Conservation (phyloP, 2,888 invertebrate genomes). For the Beris chalybata region DNA sequence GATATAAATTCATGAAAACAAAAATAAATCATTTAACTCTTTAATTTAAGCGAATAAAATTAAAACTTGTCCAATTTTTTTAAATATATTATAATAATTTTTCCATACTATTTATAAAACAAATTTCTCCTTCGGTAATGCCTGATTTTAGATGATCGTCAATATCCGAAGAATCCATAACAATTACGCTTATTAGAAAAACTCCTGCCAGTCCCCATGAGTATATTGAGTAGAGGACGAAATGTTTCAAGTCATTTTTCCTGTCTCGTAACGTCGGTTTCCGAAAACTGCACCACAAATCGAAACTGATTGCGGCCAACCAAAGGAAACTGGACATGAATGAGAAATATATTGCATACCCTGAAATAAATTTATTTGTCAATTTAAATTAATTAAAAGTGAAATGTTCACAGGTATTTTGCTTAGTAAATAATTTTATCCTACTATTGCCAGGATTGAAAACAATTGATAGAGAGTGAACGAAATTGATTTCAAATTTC, state of each 20-base stretch:
- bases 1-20: too few species aligned
- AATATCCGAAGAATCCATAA: constrained; percentile 48
- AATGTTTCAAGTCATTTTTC: constrained; percentile 45
- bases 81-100: not conserved
- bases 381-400: too few species aligned
- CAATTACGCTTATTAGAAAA: constrained; percentile 46
- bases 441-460: too few species aligned
- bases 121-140: constrained; percentile 59
- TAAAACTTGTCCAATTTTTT: too few species aligned
- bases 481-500: too few species aligned
- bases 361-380: constrained; percentile 46
- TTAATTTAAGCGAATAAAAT: too few species aligned
- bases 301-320: constrained; percentile 85
- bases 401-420: too few species aligned
- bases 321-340: constrained; percentile 83
- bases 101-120: constrained; percentile 62
- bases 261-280: constrained; percentile 12
- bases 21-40: too few species aligned
- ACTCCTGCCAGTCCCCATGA: constrained; percentile 51
- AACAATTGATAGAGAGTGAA: too few species aligned
- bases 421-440: too few species aligned
- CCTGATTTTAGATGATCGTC: constrained; percentile 55
- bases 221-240: constrained; percentile 51
- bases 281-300: constrained; percentile 69
- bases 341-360: constrained; percentile 72